phyloP scores from a whole-genome alignment of 2,888 invertebrate species.

The Temnothorax unifasciatus region DNA sequence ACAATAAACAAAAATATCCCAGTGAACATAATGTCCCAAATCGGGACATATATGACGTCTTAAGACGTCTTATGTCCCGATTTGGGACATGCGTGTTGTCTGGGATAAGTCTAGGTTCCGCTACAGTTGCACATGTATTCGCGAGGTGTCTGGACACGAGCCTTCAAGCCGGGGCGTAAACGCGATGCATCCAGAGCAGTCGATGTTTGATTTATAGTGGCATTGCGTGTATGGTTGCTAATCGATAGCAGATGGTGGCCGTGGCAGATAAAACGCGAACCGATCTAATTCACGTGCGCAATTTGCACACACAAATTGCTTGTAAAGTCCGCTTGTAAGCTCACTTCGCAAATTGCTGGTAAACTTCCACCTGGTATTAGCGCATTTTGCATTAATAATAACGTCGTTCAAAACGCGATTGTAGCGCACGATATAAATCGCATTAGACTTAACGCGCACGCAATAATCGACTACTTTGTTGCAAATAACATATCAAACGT shows the following conservation, averaged over 20 bases:
- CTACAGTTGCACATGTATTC: not conserved
- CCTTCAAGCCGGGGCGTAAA: not conserved
- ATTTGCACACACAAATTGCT: slow-evolving; percentile 14
- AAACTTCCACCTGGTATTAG: not conserved
- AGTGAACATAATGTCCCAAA: too few species aligned
- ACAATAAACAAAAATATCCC: not conserved
- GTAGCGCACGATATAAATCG: not conserved
- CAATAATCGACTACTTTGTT: not conserved
- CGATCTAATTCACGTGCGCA: slow-evolving; percentile 19
- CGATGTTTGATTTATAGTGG: slow-evolving; percentile 18
- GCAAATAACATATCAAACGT: not conserved
- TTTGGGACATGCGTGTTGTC: too few species aligned
- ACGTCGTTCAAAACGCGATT: not conserved
- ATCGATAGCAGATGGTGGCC: slow-evolving; percentile 17
- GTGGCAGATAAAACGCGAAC: slow-evolving; percentile 6
- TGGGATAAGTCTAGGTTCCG: not conserved
- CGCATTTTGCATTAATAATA: slow-evolving; percentile 23
- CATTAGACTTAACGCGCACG: not conserved
- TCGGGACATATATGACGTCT: too few species aligned
- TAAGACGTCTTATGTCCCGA: too few species aligned
- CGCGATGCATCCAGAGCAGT: not conserved
- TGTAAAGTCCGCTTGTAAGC: not conserved
- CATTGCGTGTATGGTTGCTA: slow-evolving; percentile 8
- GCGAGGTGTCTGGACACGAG: not conserved
- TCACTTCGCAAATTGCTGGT: not conserved